phyloP scores from a whole-genome alignment of 1,140 invertebrate genomes.

The Teleopsis dalmanni region DNA sequence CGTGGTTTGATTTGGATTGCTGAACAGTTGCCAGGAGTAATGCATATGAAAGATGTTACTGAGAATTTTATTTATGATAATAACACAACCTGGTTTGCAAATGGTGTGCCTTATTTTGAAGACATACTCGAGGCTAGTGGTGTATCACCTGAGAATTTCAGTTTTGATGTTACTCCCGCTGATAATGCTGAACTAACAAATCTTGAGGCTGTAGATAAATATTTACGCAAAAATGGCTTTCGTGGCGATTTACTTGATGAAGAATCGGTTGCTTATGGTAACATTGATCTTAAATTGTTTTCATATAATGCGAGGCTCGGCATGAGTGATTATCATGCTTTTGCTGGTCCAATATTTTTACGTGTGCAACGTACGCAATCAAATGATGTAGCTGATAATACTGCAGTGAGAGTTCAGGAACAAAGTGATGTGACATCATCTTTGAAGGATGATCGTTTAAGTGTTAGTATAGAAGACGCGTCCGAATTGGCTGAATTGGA shows the following conservation, averaged over 20 bases:
- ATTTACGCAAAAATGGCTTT: constrained; percentile 32
- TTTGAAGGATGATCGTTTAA: constrained; percentile 28
- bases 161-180: constrained; percentile 48
- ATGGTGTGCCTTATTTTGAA: constrained; percentile 70
- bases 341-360: constrained; percentile 40
- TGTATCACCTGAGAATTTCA: constrained; percentile 46
- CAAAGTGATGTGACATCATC: constrained; percentile 8
- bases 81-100: constrained; percentile 67
- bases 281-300: constrained; percentile 42
- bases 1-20: constrained; percentile 65
- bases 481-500: constrained; percentile 30
- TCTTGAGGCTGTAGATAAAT: constrained; percentile 33
- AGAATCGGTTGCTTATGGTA: constrained; percentile 40
- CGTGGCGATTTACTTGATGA: constrained; percentile 40
- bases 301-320: constrained; percentile 35
- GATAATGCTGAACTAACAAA: constrained; percentile 29
- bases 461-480: constrained; percentile 31
- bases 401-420: background rate
- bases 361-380: constrained; percentile 29
- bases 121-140: constrained; percentile 45
- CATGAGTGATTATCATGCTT: constrained; percentile 38
- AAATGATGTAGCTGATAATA: constrained; percentile 1
- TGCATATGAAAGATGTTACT: constrained; percentile 61
- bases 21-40: constrained; percentile 73
- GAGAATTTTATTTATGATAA: constrained; percentile 50